phyloP scores from a whole-genome alignment of 2,797 vertebrate genomes.

The Champsocephalus esox region DNA sequence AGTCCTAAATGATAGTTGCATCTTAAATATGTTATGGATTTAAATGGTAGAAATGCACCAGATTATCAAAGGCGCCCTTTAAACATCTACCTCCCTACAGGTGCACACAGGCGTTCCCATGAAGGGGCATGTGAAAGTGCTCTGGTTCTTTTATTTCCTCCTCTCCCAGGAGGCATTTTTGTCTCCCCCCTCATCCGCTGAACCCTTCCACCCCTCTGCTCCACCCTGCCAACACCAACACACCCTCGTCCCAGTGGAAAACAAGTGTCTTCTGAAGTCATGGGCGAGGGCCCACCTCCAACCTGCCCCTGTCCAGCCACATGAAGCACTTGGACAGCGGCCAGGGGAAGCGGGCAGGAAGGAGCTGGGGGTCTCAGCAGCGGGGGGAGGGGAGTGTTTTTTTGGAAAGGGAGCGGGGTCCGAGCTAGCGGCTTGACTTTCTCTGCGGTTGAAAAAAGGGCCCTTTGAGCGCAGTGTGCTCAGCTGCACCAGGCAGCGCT shows the following conservation, averaged over 20 bases:
- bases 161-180: conserved; percentile 64
- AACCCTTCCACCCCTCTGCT: conserved; percentile 64
- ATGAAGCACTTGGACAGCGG: conserved; percentile 79
- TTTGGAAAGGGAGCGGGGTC: conserved; percentile 64
- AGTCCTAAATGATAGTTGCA: conserved; percentile 5
- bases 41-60: not conserved
- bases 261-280: conserved; percentile 83
- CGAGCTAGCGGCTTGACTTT: conserved; percentile 72
- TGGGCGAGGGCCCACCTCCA: conserved; percentile 75
- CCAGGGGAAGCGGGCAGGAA: conserved; percentile 82
- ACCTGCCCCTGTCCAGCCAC: conserved; percentile 78
- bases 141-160: conserved; percentile 73
- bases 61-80: conserved; percentile 20
- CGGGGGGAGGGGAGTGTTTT: conserved; percentile 28
- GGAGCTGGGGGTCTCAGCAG: conserved; percentile 74
- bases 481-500: conserved; percentile 80
- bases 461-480: conserved; percentile 83
- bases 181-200: conserved; percentile 34
- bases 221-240: conserved; percentile 82
- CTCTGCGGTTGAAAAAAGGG: conserved; percentile 76
- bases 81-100: conserved; percentile 68
- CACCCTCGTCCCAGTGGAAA: conserved; percentile 78
- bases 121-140: conserved; percentile 80
- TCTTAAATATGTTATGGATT: conserved; percentile 23
- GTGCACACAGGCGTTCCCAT: conserved; percentile 65